Base-by-base conservation (phyloP, 2,113 vertebrate genomes). In the Polyodon spathula region DNA sequence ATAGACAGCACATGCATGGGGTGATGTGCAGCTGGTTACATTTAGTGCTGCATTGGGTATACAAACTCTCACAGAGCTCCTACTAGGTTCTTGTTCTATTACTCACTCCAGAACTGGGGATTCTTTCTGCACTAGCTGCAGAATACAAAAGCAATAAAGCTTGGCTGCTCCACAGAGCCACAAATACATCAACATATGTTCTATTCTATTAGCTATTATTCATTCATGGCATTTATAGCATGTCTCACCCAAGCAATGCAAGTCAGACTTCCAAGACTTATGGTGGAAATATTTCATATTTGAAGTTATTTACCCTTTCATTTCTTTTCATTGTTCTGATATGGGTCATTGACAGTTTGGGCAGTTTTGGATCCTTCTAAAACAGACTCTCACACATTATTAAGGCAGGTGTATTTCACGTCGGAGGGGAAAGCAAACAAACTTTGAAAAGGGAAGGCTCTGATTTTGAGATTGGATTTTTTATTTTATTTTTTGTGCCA, bases 291-390 rank as follows among this genome's bases (percentile, higher is more conserved):
- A 64, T 75, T 82, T 77, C 76, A 78, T 71, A 77, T 79, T 69
- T 79, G 72, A 73, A 74, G 62, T 78, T 78, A 78, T 86, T 83
- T 72, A 77, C 73, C 56, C 72, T 42, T 6, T 80, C 73, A 53
- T 37, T 64, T 60, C n/a, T 83, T 84, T 80, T 84, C 79, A 79
- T 82, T 77, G 58, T 66, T 63, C 72, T 70, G 78, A 79, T 78
- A 66, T 58, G 54, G 79, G 75, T 80, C 79, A 77, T 78, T 81
- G 77, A 82, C 78, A 81, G 73, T 82, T 73, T 68, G 66, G 78
- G 76, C 72, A 70, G 57, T 77, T 76, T 76, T 68, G 63, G 66
- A 75, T 72, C 70, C 67, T 59, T 50, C 4, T 56, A 71, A 56
- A 66, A 71, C 66, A 73, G 73, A 76, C 75, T 71, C 60, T 66